phyloP scores from a whole-genome alignment of 2,888 invertebrate genomes.

The Tryphoninae sp. region DNA sequence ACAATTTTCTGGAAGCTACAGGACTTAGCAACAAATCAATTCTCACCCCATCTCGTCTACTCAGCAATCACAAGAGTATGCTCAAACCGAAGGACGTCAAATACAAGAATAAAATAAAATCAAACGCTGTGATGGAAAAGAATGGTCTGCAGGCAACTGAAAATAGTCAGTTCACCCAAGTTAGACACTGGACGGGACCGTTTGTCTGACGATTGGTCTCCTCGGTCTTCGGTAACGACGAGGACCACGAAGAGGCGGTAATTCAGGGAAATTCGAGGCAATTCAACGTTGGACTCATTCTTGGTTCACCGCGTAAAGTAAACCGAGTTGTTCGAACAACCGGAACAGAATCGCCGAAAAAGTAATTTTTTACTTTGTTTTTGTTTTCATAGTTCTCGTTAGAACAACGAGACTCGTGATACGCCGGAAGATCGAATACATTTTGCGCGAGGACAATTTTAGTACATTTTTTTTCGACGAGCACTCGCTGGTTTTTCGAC shows the following conservation, averaged over 20 bases:
- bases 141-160: slow-evolving; percentile 77
- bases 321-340: slow-evolving; percentile 38
- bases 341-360: too few relatives aligned
- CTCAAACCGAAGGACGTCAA: slow-evolving; percentile 91
- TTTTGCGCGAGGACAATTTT: too few relatives aligned
- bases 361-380: neutral
- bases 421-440: too few relatives aligned
- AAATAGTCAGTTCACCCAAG: slow-evolving; percentile 72
- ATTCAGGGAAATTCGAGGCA: neutral
- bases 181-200: slow-evolving; percentile 82
- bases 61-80: slow-evolving; percentile 89
- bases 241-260: slow-evolving; percentile 39
- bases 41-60: slow-evolving; percentile 85
- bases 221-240: slow-evolving; percentile 58
- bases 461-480: too few relatives aligned
- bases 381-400: neutral
- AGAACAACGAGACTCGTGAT: too few relatives aligned
- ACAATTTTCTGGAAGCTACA: slow-evolving; percentile 90
- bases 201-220: slow-evolving; percentile 78
- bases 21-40: slow-evolving; percentile 91
- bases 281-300: slow-evolving; percentile 31
- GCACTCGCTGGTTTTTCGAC: too few relatives aligned
- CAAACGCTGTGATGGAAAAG: slow-evolving; percentile 83
- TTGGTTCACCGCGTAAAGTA: slow-evolving; percentile 43
- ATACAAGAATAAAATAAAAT: slow-evolving; percentile 86